Evolutionary conservation across 2,113 vertebrate genomes (phyloP), one percentile per base, ranked within the genome.

Genomic region (Fulica atra): DNA sequence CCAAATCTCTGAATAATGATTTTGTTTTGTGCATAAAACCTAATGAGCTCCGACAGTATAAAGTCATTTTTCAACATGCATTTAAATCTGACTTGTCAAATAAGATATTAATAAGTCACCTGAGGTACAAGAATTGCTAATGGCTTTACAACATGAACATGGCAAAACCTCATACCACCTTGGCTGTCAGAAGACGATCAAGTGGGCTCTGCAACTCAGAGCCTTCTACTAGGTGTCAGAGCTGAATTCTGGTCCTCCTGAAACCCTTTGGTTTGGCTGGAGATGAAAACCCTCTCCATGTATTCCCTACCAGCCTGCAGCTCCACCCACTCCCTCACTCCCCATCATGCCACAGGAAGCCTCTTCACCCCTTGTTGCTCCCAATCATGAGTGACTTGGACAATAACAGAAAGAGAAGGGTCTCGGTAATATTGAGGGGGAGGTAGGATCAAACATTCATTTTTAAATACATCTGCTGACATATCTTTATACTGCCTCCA

Each of bases 1-100:
- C 81, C 94, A 92, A 95, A 96, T 95, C 94, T 92, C 96, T 95
- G 94, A 97, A 88, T 97, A 97, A 97, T 96, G 93, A 96, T 91
- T 97, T 92, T 95, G 95, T 96, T 96, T 89, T 70, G 89, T 81
- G 97, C 93, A 96, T 96, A 95, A 97, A 96, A 92, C 70, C 17
- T 96, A 95, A 97, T 31, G 81, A 56, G 90, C 25, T 85, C 74
- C 24, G 95, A 97, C 89, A 95, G 95, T 35, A 61, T 57, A 92
- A 95, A 91, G 88, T 79, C 14, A 35, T 91, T 86, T 94, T 82
- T 96, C 93, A 89, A 50, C 26, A 18, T 80, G 79, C 84, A 48
- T 76, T 96, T 92, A 92, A 69, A 74, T 88, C 65, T 28, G 84
- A 66, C 70, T 36, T 66, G 79, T 64, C 89, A 88, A 69, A 60